Evolutionary conservation across 2,888 invertebrate species (phyloP).

Genomic region (Hoplodrina blanda): DNA sequence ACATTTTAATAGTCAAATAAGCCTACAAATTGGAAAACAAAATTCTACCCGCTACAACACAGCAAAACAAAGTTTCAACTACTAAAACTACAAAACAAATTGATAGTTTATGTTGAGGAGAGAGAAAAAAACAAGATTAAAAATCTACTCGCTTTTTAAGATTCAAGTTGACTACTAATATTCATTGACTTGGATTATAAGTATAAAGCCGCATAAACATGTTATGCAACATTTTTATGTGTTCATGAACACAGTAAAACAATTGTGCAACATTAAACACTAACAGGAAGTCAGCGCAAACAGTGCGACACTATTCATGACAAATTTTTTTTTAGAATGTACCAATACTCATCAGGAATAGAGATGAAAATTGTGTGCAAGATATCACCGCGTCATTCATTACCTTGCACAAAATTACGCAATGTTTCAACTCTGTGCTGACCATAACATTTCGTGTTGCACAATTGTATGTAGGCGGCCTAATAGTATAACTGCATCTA

Average conservation of each 20-base stretch:
- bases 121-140: slow-evolving; percentile 19
- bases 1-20: slow-evolving; percentile 15
- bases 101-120: slow-evolving; percentile 8
- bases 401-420: neutral
- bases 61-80: slow-evolving; percentile 34
- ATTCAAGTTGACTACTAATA: slow-evolving; percentile 29
- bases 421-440: neutral
- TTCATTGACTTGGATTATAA: slow-evolving; percentile 43
- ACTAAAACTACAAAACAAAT: slow-evolving; percentile 41
- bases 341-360: neutral
- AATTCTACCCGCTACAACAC: slow-evolving; percentile 32
- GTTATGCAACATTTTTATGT: neutral
- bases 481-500: slow-evolving; percentile 42
- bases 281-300: neutral
- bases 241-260: neutral
- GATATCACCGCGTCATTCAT: neutral
- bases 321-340: neutral
- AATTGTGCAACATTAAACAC: neutral
- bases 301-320: no score
- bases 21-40: slow-evolving; percentile 13
- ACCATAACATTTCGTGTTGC: neutral
- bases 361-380: neutral
- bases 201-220: slow-evolving; percentile 17
- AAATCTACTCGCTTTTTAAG: slow-evolving; percentile 38
- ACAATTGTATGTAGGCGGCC: neutral